Base-by-base conservation (phyloP, 2,113 vertebrate genomes). In the Sitta europaea region DNA sequence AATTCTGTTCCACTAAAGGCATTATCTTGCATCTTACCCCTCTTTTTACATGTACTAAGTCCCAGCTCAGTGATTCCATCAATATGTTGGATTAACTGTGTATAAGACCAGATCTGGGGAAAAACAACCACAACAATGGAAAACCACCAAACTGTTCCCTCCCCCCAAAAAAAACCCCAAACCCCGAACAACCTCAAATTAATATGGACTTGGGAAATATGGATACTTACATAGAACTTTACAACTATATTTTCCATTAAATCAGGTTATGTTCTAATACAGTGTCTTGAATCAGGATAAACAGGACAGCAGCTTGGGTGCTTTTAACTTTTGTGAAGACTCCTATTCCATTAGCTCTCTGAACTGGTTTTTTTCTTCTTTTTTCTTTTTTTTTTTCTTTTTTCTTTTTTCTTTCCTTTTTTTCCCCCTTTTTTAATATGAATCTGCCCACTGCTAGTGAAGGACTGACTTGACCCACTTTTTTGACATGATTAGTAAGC, bases 301-400 rank as follows among this genome's bases (percentile, higher is more conserved):
- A 36, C 48, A 57, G 77, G 48, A 67, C 24, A 58, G 31, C 6
- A 62, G 38, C 9, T 87, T 58, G 38, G 33, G n/a, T 80, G 72
- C 68, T 74, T 92, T 71, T 88, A 92, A 53, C 45, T 47, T 86
- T 65, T 93, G 40, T 24, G n/a, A 68, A 65, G 38, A 27, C 8
- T 75, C 14, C 4, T 3, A 8, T 67, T 82, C 14, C 11, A 18
- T 51, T 68, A 61, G 33, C 14, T 31, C 22, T 71, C 45, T 70
- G 28, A 58, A 86, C 33, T 0, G 3, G 0, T 0, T 25, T 62
- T 54, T 36, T 6, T 9, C 3, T 14, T 24, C 4, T 1, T 25
- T 53, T 43, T 17, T 4, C 1, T 13, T 18, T 11, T 2, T 10
- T 23, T 31, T 5, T 19, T 2, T 16, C 4, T 31, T 21, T 22